A percentile compares a stretch with the other conserved stretches of the same genome.
Conservation (phyloP, 2,888 invertebrate species). For the Phania funesta region DNA sequence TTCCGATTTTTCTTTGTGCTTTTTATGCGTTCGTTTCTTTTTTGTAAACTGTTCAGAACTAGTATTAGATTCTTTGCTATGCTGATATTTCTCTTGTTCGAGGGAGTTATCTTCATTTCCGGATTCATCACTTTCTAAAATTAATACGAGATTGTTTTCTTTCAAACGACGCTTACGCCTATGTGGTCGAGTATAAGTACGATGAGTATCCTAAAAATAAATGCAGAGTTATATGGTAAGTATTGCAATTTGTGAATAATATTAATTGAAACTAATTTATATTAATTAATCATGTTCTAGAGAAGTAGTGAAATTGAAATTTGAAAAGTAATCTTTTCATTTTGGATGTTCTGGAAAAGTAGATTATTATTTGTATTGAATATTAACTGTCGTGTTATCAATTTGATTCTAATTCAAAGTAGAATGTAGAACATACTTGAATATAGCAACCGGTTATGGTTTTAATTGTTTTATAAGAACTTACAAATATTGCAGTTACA, state of each 20-base stretch:
- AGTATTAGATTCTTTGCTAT: constrained; percentile 61
- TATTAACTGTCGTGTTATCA: too few species aligned
- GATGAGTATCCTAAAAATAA: constrained; percentile 71
- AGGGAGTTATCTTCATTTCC: constrained; percentile 68
- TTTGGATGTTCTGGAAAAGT: too few species aligned
- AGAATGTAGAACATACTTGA: too few species aligned
- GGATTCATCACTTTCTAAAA: constrained; percentile 74
- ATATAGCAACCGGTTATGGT: too few species aligned
- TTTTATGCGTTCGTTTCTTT: constrained; percentile 70
- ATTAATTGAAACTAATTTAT: too few species aligned
- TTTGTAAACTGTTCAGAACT: constrained; percentile 35
- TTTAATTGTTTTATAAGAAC: too few species aligned
- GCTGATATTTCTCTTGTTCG: constrained; percentile 65
- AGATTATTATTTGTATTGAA: too few species aligned
- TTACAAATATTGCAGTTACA: too few species aligned
- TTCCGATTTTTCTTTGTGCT: constrained; percentile 67
- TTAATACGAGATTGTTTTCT: constrained; percentile 69
- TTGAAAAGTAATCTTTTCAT: too few species aligned
- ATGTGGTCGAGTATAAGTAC: constrained; percentile 74
- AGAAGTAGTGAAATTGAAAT: too few species aligned
- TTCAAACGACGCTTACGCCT: constrained; percentile 72
- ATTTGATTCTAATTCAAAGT: too few species aligned
- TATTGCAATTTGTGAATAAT: too few species aligned
- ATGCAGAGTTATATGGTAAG: neutral
- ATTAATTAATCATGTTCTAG: neutral